Conservation (phyloP, 2,888 invertebrate genomes). For the Aphodius sticticus region DNA sequence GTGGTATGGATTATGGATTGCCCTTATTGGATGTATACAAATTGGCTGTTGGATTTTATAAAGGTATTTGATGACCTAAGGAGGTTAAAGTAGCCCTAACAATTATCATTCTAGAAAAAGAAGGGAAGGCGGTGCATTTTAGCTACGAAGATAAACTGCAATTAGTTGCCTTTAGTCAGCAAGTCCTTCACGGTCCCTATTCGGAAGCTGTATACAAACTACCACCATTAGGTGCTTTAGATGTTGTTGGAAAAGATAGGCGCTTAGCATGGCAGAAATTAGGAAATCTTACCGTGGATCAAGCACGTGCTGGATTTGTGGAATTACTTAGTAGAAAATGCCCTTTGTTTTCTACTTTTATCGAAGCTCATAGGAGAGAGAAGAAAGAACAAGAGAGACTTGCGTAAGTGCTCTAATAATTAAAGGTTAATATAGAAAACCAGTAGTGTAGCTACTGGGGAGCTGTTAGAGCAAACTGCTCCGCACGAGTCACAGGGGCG, state of each 20-base stretch:
- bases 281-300: constrained; percentile 83
- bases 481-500: too few species aligned
- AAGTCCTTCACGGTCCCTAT: constrained; percentile 86
- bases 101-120: constrained; percentile 77
- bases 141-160: constrained; percentile 93
- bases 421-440: too few species aligned
- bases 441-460: neutral
- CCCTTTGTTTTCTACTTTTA: constrained; percentile 88
- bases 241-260: constrained; percentile 94
- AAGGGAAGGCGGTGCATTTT: constrained; percentile 95
- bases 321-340: constrained; percentile 86
- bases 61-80: constrained; percentile 70
- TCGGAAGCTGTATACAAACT: constrained; percentile 70
- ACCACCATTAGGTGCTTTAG: constrained; percentile 89
- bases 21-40: constrained; percentile 84
- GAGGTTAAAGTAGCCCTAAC: constrained; percentile 26
- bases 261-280: constrained; percentile 93
- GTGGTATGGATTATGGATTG: constrained; percentile 68
- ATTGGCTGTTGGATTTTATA: constrained; percentile 89
- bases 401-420: constrained; percentile 61
- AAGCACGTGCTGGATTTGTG: constrained; percentile 93
- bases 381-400: constrained; percentile 78
- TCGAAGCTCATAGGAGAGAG: constrained; percentile 91
- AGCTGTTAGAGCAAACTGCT: too few species aligned
- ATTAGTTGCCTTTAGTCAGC: constrained; percentile 91